Evolutionary conservation across 2,888 invertebrate genomes (phyloP).

Genomic region (Psococerastis gibbosa): DNA sequence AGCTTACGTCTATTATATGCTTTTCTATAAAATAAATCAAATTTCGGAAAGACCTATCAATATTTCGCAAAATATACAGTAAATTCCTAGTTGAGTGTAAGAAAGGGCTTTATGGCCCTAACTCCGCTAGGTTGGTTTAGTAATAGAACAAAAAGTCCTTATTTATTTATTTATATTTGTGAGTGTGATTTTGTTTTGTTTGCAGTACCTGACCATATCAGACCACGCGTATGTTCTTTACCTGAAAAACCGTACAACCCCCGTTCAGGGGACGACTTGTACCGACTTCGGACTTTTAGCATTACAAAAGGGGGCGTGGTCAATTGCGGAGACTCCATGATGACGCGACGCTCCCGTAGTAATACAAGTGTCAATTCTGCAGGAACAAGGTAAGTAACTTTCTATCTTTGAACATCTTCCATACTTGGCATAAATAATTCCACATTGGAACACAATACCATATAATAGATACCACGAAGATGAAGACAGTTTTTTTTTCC

Average conservation of each 20-base stretch:
- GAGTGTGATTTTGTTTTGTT: constrained; percentile 14
- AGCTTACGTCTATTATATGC: neutral
- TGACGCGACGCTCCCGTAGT: constrained; percentile 63
- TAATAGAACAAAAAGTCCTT: no score
- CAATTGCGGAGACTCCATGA: constrained; percentile 78
- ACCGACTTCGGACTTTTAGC: constrained; percentile 66
- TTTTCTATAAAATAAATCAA: constrained; percentile 8
- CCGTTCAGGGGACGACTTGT: constrained; percentile 62
- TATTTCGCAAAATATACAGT: constrained; percentile 18
- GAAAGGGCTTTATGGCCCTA: no score
- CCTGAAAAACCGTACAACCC: constrained; percentile 79
- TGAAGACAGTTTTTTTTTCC: no score
- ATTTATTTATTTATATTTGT: no score
- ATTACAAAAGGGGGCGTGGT: constrained; percentile 77
- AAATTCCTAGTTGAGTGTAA: no score
- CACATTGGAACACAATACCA: no score
- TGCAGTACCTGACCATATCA: constrained; percentile 62
- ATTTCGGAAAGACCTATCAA: constrained; percentile 15
- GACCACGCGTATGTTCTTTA: constrained; percentile 65
- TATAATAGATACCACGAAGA: no score
- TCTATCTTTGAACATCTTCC: no score
- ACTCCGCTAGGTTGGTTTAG: no score
- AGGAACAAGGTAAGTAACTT: constrained; percentile 56
- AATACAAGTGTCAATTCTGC: constrained; percentile 78
- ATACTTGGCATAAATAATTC: no score